These are phyloP conservation scores for Eutolmus rufibarbis DNA, from an alignment of 2,888 invertebrate species.

Conservation along the genomic window DNA sequence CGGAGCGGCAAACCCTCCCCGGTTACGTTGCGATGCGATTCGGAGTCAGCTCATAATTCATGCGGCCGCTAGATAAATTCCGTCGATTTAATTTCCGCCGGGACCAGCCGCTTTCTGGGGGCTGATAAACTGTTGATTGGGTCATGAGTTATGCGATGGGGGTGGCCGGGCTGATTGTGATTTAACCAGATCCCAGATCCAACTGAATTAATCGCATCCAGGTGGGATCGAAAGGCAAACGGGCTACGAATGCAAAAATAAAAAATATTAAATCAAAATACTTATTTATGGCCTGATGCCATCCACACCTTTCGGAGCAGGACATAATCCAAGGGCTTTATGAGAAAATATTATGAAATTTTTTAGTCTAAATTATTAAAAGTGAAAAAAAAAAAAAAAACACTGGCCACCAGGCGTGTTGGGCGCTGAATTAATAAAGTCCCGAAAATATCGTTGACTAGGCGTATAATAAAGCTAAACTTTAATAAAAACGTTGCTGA, in stretches of 20 bases:
- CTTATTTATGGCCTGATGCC: neutral
- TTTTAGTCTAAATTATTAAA: neutral
- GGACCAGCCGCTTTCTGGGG: slow-evolving; percentile 16
- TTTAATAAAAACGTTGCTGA: too few relatives aligned
- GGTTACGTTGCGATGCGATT: neutral
- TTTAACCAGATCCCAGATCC: slow-evolving; percentile 17
- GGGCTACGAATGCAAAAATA: neutral
- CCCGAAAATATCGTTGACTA: too few relatives aligned
- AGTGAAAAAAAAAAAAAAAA: too few relatives aligned
- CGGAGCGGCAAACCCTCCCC: slow-evolving; percentile 1
- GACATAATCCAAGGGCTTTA: neutral
- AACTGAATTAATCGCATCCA: slow-evolving; percentile 14
- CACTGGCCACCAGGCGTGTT: too few relatives aligned
- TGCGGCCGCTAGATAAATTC: slow-evolving; percentile 20
- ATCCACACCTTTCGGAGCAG: neutral
- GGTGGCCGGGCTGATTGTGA: slow-evolving; percentile 3
- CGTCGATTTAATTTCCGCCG: slow-evolving; percentile 27
- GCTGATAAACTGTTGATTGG: slow-evolving; percentile 37
- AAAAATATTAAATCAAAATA: neutral
- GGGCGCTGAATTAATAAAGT: too few relatives aligned
- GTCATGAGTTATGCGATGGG: slow-evolving; percentile 24
- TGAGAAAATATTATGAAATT: neutral
- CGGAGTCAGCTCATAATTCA: neutral
- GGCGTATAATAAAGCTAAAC: too few relatives aligned
- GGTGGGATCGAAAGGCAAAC: slow-evolving; percentile 1